Conservation (phyloP, 1,140 invertebrate species). For the Zaprionus africanus region DNA sequence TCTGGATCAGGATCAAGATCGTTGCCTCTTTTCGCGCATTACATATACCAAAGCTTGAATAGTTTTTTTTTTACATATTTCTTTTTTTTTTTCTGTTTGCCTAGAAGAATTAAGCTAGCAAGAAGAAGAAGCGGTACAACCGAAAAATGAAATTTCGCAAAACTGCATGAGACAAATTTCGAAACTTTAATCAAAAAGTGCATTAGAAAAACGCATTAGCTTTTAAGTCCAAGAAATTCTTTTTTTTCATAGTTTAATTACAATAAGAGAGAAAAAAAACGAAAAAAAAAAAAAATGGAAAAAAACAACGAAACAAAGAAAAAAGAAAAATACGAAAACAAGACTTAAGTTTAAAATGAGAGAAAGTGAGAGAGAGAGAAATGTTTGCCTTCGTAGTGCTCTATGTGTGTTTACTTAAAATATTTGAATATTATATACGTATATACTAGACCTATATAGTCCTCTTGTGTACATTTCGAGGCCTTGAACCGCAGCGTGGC, state of each 20-base stretch:
- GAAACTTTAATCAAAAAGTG: conserved; percentile 46
- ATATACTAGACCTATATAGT: conserved; percentile 5
- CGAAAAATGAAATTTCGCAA: conserved; percentile 17
- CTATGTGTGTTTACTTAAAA: conserved; percentile 35
- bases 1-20: background rate
- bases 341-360: conserved; percentile 17
- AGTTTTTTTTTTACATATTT: conserved; percentile 38
- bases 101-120: conserved; percentile 34
- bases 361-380: conserved; percentile 29
- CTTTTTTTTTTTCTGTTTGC: conserved; percentile 42
- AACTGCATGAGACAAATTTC: conserved; percentile 2
- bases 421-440: conserved; percentile 14
- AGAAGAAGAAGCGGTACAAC: conserved; percentile 21
- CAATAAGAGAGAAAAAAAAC: conserved; percentile 7
- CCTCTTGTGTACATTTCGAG: conserved; percentile 64
- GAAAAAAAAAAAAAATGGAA: conserved; percentile 15
- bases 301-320: conserved; percentile 9
- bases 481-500: conserved; percentile 77
- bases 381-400: conserved; percentile 47
- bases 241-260: conserved; percentile 25
- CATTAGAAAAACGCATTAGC: conserved; percentile 29
- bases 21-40: conserved; percentile 38
- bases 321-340: conserved; percentile 1
- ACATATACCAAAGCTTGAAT: conserved; percentile 74
- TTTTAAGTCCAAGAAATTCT: background rate